phyloP scores from a whole-genome alignment of 2,888 invertebrate genomes.

The Catocala fraxini region DNA sequence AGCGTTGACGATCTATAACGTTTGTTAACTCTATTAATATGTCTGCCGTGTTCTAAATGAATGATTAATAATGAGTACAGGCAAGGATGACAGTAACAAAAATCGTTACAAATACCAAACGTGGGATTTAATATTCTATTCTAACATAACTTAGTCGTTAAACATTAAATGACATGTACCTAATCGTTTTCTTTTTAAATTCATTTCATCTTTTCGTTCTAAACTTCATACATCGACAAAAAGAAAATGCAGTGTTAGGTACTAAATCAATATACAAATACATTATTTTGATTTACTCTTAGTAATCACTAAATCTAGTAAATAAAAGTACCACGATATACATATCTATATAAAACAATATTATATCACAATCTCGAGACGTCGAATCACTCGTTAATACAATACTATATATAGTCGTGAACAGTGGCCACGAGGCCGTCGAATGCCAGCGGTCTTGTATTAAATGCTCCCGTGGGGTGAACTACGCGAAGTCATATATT shows the following conservation, averaged over 20 bases:
- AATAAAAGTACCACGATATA: conserved; percentile 47
- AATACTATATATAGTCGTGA: no score
- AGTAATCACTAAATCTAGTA: conserved; percentile 43
- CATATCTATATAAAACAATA: conserved; percentile 44
- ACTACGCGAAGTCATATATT: conserved; percentile 63
- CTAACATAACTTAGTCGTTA: not conserved
- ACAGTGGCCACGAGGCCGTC: conserved; percentile 27
- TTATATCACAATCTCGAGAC: conserved; percentile 63
- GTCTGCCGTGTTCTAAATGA: no score
- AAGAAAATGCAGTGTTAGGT: conserved; percentile 44
- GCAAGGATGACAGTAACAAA: not conserved
- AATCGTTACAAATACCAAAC: not conserved
- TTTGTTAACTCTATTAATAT: no score
- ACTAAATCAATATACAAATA: conserved; percentile 51
- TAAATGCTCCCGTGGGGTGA: conserved; percentile 69
- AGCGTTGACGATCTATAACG: no score
- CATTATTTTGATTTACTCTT: conserved; percentile 43
- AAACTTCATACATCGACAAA: conserved; percentile 43
- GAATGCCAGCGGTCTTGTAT: conserved; percentile 59
- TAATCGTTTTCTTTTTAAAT: conserved; percentile 20
- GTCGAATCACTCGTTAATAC: conserved; percentile 53
- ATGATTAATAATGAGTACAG: no score
- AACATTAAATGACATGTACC: conserved; percentile 17
- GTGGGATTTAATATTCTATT: conserved; percentile 1
- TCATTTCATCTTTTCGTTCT: conserved; percentile 17